Percentiles rank a stretch among this genome's conserved stretches.
These are phyloP conservation scores for Marronus borbonicus DNA, from an alignment of 2,888 invertebrate genomes.

Conservation along the genomic window DNA sequence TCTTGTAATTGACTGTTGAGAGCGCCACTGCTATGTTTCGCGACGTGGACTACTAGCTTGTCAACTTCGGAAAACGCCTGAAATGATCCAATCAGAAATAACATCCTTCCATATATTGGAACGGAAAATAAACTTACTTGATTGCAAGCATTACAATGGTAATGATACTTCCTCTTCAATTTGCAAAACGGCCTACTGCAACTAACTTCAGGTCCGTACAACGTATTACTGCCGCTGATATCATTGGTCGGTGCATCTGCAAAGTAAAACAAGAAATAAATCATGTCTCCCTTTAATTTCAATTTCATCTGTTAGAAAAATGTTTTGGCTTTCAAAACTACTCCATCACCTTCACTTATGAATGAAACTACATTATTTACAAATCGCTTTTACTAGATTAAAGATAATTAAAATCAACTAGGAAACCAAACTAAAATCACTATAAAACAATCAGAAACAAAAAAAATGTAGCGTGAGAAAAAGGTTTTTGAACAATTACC, in stretches of 20 bases:
- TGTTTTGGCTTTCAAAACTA: too few relatives aligned
- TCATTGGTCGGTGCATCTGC: conserved; percentile 45
- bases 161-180: conserved; percentile 83
- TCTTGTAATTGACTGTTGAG: conserved; percentile 70
- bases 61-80: conserved; percentile 82
- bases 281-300: background rate
- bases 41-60: conserved; percentile 79
- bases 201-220: conserved; percentile 77
- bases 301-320: too few relatives aligned
- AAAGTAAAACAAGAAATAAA: background rate
- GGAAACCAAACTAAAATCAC: background rate
- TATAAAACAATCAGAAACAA: conserved; percentile 29
- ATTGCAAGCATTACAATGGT: conserved; percentile 86
- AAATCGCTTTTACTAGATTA: background rate
- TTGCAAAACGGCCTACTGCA: conserved; percentile 88
- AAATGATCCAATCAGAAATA: background rate
- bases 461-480: conserved; percentile 60
- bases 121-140: conserved; percentile 70
- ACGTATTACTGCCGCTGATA: conserved; percentile 68
- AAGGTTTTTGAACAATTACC: conserved; percentile 68
- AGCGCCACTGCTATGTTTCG: conserved; percentile 79
- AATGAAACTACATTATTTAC: background rate
- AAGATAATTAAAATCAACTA: conserved; percentile 15
- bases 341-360: background rate
- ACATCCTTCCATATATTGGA: background rate